These are phyloP conservation scores for Macaca nemestrina DNA, from an alignment of 2,113 vertebrate genomes.

Conservation along the genomic window DNA sequence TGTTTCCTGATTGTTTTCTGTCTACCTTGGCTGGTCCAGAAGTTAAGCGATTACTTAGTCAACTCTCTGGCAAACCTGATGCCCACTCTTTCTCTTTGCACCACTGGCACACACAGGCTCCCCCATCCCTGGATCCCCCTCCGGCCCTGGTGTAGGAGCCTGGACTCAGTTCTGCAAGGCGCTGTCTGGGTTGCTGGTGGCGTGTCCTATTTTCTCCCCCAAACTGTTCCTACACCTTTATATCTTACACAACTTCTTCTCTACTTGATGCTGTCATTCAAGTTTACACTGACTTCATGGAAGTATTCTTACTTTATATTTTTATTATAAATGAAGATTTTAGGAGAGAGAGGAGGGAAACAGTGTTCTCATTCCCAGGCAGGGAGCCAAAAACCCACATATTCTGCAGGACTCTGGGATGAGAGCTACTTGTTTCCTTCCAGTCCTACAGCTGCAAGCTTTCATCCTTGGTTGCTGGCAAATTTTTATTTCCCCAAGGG, in stretches of 20 bases:
- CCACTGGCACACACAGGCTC: neutral
- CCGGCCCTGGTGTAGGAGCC: too few relatives aligned
- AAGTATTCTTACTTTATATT: neutral
- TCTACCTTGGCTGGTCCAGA: neutral
- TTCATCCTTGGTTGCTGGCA: neutral
- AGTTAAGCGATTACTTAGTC: neutral
- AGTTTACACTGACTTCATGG: neutral
- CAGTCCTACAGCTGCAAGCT: neutral
- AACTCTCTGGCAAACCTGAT: neutral
- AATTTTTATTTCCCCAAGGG: neutral
- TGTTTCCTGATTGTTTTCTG: neutral
- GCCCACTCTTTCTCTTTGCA: neutral
- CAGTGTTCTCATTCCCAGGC: neutral
- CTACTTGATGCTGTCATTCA: neutral
- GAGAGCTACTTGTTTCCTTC: neutral
- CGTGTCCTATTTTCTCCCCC: neutral
- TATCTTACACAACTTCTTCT: neutral
- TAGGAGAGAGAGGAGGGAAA: neutral
- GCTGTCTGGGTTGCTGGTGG: neutral
- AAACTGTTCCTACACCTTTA: neutral
- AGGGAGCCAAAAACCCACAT: neutral
- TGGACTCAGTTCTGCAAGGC: neutral
- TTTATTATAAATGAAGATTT: constrained; percentile 27
- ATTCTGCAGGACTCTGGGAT: neutral
- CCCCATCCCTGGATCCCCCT: neutral